Percentiles rank a stretch among this genome's conserved stretches.
These are phyloP conservation scores for Meda fulgida DNA, from an alignment of 2,797 vertebrate genomes.

Conservation along the genomic window DNA sequence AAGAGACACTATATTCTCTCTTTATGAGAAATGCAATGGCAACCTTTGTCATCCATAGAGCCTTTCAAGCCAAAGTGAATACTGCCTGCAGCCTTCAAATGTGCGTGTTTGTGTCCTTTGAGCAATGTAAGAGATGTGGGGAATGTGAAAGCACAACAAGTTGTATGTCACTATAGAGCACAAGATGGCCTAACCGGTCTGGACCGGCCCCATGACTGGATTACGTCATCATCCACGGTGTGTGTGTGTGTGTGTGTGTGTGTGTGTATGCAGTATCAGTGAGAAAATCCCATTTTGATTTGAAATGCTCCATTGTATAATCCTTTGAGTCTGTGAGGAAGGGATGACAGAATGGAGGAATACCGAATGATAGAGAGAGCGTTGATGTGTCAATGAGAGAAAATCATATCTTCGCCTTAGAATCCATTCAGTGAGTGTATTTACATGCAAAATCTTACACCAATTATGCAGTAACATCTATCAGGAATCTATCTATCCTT, in stretches of 20 bases:
- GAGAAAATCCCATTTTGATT: constrained; percentile 51
- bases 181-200: constrained; percentile 30
- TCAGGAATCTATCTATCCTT: background rate
- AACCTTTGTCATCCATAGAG: constrained; percentile 36
- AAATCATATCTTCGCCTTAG: background rate
- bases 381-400: constrained; percentile 1
- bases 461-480: background rate
- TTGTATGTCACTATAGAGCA: constrained; percentile 2
- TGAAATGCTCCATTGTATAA: constrained; percentile 47
- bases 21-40: constrained; percentile 29
- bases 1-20: constrained; percentile 8
- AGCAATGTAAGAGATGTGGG: background rate
- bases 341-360: constrained; percentile 47
- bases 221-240: constrained; percentile 52
- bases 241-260: constrained; percentile 36
- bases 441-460: background rate
- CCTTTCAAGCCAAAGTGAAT: constrained; percentile 29
- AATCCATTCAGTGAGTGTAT: background rate
- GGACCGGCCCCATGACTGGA: constrained; percentile 43
- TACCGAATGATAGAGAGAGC: background rate
- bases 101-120: constrained; percentile 26
- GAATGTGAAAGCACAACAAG: constrained; percentile 18
- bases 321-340: constrained; percentile 49
- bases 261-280: constrained; percentile 49
- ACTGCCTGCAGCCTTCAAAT: constrained; percentile 23